Evolutionary conservation across 2,888 invertebrate species (phyloP).

Genomic region (Trisateles emortualis): DNA sequence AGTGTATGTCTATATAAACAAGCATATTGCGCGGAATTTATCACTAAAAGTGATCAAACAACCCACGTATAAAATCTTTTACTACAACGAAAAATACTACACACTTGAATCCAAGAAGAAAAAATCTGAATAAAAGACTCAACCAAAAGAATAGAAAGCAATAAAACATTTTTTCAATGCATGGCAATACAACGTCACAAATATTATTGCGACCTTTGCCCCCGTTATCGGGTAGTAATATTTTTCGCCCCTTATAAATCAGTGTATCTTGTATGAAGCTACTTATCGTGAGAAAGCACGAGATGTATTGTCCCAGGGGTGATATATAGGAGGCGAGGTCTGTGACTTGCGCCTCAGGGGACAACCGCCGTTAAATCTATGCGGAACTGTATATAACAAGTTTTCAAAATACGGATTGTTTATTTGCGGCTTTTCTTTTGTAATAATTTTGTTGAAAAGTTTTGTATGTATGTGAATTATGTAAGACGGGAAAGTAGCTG

Average conservation of each 20-base stretch:
- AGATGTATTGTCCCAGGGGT: constrained; percentile 76
- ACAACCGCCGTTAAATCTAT: constrained; percentile 48
- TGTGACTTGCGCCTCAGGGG: constrained; percentile 63
- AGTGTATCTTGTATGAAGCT: constrained; percentile 75
- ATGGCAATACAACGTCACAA: constrained; percentile 38
- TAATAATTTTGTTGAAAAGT: constrained; percentile 37
- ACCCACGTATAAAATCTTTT: no score
- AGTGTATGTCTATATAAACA: no score
- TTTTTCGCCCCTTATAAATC: constrained; percentile 76
- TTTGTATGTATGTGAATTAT: constrained; percentile 6
- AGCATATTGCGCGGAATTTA: no score
- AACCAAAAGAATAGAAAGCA: constrained; percentile 12
- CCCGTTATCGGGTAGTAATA: constrained; percentile 58
- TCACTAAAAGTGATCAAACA: no score
- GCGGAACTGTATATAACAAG: constrained; percentile 49
- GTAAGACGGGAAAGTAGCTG: background rate
- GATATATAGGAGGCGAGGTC: constrained; percentile 64
- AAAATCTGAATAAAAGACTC: background rate
- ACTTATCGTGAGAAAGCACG: constrained; percentile 74
- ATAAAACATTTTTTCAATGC: constrained; percentile 49
- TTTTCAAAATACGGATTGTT: constrained; percentile 45
- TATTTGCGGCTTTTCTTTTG: constrained; percentile 33
- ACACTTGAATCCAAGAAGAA: background rate
- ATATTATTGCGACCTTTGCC: constrained; percentile 49
- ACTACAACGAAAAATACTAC: background rate